These are phyloP conservation scores for Julus scanicus DNA, from an alignment of 2,888 invertebrate species.

Conservation along the genomic window DNA sequence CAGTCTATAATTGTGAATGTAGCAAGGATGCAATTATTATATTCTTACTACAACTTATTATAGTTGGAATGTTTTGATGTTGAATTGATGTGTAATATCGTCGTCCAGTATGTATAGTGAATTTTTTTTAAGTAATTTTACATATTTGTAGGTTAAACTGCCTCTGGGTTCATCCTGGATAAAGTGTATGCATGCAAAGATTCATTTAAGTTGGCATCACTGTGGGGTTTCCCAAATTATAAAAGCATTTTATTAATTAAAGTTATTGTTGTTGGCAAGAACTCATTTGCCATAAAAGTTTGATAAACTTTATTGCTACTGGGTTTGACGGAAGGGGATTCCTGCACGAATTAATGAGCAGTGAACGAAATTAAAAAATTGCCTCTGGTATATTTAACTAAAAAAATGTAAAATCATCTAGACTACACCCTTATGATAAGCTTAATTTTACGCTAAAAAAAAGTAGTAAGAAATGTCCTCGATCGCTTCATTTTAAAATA, in stretches of 20 bases:
- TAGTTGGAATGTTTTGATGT: no score
- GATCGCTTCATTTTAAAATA: background rate
- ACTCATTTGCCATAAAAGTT: background rate
- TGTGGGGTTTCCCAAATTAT: background rate
- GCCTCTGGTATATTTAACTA: background rate
- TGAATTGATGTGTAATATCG: no score
- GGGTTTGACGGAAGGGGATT: background rate
- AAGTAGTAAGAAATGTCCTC: background rate
- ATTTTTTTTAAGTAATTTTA: no score
- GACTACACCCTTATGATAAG: slow-evolving; percentile 32
- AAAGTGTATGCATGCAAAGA: background rate
- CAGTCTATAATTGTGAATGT: no score
- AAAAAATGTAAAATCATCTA: background rate
- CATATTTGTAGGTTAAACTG: no score
- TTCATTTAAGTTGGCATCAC: background rate
- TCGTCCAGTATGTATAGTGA: no score
- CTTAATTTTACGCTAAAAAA: background rate
- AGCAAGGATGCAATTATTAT: no score
- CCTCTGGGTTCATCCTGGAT: background rate
- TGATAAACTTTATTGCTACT: slow-evolving; percentile 30
- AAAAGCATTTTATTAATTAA: background rate
- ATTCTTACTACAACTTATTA: no score
- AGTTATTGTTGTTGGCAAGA: background rate
- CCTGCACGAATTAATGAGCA: slow-evolving; percentile 30
- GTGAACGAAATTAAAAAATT: background rate